Conservation (phyloP, 2,113 vertebrate species). For the Mirza zaza region DNA sequence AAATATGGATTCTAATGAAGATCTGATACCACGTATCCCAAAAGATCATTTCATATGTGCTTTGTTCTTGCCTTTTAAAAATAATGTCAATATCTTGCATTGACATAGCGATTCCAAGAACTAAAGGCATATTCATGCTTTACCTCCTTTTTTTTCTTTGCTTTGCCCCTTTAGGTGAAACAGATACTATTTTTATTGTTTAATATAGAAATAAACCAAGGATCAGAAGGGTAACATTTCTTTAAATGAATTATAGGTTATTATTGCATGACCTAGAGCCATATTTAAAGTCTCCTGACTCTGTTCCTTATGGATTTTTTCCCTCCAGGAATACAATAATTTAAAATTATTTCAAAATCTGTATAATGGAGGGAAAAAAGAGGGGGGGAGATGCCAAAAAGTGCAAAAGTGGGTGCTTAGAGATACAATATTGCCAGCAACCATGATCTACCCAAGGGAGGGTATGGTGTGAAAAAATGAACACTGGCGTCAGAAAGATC, state of each 20-base stretch:
- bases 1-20: conserved; percentile 34
- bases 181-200: neutral
- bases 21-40: neutral
- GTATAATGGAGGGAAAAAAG: neutral
- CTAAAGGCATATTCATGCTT: neutral
- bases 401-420: neutral
- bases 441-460: neutral
- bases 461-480: neutral
- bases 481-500: neutral
- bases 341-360: conserved; percentile 20
- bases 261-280: neutral
- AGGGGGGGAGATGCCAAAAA: neutral
- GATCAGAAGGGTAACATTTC: neutral
- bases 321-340: neutral
- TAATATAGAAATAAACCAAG: neutral
- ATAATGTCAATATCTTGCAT: neutral
- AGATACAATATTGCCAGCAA: neutral
- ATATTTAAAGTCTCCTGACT: neutral
- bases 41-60: neutral
- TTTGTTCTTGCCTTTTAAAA: neutral
- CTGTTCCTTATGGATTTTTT: neutral
- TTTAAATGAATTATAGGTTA: neutral
- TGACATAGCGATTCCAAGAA: neutral
- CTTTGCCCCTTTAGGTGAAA: neutral
- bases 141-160: neutral